A percentile compares a stretch with the other conserved stretches of the same genome.
phyloP scores from a whole-genome alignment of 2,113 vertebrate species.

The Sorex araneus region DNA sequence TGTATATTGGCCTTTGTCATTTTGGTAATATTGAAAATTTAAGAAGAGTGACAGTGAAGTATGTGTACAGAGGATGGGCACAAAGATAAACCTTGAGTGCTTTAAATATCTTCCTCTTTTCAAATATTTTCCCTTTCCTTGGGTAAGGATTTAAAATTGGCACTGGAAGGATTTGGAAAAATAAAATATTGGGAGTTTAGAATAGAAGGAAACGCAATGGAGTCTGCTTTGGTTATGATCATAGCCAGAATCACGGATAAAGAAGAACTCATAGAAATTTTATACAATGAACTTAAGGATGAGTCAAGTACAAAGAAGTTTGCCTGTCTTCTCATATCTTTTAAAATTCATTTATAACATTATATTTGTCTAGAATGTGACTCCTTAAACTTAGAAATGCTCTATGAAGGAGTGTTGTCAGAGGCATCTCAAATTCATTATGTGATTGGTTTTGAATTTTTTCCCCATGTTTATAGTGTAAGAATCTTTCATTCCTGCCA shows the following conservation, averaged over 20 bases:
- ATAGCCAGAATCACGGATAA: neutral
- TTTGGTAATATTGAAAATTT: slow-evolving; percentile 9
- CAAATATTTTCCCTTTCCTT: neutral
- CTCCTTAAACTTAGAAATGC: no score
- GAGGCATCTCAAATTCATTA: no score
- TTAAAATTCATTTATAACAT: neutral
- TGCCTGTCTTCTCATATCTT: neutral
- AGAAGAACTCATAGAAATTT: neutral
- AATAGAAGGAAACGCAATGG: no score
- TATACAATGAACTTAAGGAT: neutral
- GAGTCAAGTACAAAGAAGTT: neutral
- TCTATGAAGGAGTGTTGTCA: no score
- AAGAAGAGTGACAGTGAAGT: neutral
- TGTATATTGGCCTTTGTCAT: neutral
- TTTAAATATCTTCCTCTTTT: neutral
- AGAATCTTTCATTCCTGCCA: no score
- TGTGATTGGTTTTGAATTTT: no score
- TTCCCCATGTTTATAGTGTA: no score
- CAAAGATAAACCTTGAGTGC: neutral
- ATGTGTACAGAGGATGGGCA: neutral
- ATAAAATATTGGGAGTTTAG: no score
- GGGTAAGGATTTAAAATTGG: neutral
- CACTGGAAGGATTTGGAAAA: neutral
- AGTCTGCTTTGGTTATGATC: neutral
- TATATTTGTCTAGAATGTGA: neutral